These are phyloP conservation scores for Rhodeus uyekii DNA, from an alignment of 2,797 vertebrate genomes.

Conservation along the genomic window DNA sequence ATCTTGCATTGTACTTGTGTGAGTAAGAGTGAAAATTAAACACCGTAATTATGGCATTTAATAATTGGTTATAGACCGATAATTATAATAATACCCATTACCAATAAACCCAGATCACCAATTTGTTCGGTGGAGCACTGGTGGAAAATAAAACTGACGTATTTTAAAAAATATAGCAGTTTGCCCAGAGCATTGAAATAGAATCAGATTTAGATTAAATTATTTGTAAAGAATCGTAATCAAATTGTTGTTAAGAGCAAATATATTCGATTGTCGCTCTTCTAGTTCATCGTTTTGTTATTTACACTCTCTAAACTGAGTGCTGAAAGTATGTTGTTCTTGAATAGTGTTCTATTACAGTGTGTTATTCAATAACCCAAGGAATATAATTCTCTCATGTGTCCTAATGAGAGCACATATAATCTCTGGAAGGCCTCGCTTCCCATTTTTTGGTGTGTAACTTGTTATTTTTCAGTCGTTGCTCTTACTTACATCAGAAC, in stretches of 20 bases:
- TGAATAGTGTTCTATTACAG: background rate
- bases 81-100: constrained; percentile 3
- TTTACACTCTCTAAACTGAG: background rate
- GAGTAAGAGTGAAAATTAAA: background rate
- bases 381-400: background rate
- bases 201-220: background rate
- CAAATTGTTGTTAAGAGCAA: background rate
- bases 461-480: background rate
- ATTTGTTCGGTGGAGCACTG: background rate
- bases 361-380: constrained; percentile 4
- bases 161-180: background rate
- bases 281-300: background rate
- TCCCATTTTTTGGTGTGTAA: background rate
- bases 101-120: background rate
- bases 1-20: background rate
- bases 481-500: constrained; percentile 33
- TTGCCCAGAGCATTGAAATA: background rate
- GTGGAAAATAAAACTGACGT: no score
- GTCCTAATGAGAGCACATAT: background rate
- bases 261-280: background rate
- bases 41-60: background rate
- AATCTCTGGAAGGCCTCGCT: constrained; percentile 7
- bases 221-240: background rate
- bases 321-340: background rate
- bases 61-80: background rate